phyloP scores from a whole-genome alignment of 1,140 invertebrate species.

The Hermetia illucens region DNA sequence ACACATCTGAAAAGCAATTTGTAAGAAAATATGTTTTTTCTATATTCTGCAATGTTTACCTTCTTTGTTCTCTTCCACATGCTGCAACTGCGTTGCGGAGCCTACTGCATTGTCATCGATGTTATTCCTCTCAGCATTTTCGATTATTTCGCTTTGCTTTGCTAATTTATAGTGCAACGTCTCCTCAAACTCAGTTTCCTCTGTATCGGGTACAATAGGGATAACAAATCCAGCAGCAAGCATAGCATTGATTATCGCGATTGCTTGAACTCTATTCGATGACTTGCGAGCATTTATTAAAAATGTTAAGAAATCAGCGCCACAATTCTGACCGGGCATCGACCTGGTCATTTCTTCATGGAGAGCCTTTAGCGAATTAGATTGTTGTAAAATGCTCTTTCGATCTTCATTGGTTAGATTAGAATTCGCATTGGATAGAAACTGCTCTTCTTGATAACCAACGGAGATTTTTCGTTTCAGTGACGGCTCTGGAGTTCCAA shows the following conservation, averaged over 20 bases:
- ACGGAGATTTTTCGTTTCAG: conserved; percentile 44
- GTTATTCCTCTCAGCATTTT: neutral
- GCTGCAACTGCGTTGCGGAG: too few species aligned
- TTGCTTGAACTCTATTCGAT: conserved; percentile 47
- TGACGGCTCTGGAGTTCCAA: conserved; percentile 13
- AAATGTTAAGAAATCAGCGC: conserved; percentile 20
- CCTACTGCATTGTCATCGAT: neutral
- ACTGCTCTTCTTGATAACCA: conserved; percentile 65
- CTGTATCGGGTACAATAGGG: conserved; percentile 37
- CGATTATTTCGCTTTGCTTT: conserved; percentile 1
- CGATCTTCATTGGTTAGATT: conserved; percentile 45
- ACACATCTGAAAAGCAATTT: too few species aligned
- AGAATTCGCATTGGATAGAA: conserved; percentile 35
- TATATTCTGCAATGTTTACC: too few species aligned
- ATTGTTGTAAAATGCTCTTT: conserved; percentile 53
- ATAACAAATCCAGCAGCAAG: conserved; percentile 62
- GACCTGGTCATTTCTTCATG: conserved; percentile 47
- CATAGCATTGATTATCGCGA: conserved; percentile 60
- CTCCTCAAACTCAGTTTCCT: conserved; percentile 23
- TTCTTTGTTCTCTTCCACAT: too few species aligned
- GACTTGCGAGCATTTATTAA: conserved; percentile 25
- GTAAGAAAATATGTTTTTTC: too few species aligned
- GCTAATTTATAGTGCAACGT: conserved; percentile 24
- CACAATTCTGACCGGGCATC: conserved; percentile 22
- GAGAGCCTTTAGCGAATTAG: conserved; percentile 51